These are phyloP conservation scores for Papilio aristodemus DNA, from an alignment of 1,140 invertebrate genomes.

Conservation along the genomic window DNA sequence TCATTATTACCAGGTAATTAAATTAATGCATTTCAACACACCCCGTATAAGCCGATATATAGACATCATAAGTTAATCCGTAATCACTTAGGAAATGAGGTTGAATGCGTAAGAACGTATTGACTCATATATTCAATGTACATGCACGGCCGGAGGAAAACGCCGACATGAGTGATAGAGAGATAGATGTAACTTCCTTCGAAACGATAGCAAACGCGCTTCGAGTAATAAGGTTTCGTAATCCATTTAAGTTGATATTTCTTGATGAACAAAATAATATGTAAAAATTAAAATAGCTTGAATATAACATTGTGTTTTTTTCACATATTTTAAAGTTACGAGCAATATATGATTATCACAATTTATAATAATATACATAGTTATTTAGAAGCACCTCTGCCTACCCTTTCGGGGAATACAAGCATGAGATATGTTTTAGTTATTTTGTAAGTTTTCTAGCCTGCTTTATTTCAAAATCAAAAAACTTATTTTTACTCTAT, in stretches of 20 bases:
- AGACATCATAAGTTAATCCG: slow-evolving; percentile 26
- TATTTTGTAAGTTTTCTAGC: no score
- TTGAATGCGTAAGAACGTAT: slow-evolving; percentile 26
- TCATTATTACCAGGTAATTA: not conserved
- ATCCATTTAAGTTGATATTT: slow-evolving; percentile 7
- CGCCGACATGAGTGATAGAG: slow-evolving; percentile 25
- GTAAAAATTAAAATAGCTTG: no score
- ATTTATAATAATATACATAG: no score
- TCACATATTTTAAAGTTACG: no score
- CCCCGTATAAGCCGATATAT: slow-evolving; percentile 1
- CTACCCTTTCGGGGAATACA: no score
- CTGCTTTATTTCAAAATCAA: no score
- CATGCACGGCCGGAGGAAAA: slow-evolving; percentile 17
- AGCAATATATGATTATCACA: no score
- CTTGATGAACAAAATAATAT: no score
- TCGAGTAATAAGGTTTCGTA: not conserved
- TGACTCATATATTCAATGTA: slow-evolving; percentile 28
- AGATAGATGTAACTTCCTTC: slow-evolving; percentile 31
- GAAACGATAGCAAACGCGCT: not conserved
- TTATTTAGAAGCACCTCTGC: no score
- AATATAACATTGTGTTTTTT: no score
- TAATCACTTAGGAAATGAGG: slow-evolving; percentile 23
- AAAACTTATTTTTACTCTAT: no score
- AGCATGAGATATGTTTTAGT: no score
- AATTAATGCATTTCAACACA: not conserved